Evolutionary conservation across 2,888 invertebrate genomes (phyloP), one percentile per base, ranked within the genome.

Genomic region (Megaustenia siamemsis): DNA sequence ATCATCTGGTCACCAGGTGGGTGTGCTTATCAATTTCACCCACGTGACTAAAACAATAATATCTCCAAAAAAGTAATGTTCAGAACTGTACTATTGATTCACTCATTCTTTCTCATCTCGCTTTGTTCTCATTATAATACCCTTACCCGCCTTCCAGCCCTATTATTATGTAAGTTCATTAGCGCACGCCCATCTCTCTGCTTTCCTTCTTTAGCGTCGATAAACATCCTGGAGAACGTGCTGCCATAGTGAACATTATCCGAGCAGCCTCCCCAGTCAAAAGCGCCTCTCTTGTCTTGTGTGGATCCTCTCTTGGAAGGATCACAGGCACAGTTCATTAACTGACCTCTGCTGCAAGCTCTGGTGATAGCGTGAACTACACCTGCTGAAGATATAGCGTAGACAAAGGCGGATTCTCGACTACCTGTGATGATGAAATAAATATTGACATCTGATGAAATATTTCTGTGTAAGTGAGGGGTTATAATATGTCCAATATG

Each of bases 81-180:
- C n/a, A n/a, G n/a, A n/a, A n/a, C n/a, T n/a, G n/a, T n/a, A n/a
- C n/a, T n/a, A n/a, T n/a, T n/a, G n/a, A n/a, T n/a, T n/a, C n/a
- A n/a, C n/a, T n/a, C n/a, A n/a, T n/a, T n/a, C n/a, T n/a, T n/a
- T n/a, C n/a, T n/a, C n/a, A n/a, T n/a, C n/a, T n/a, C n/a, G n/a
- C n/a, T 45, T 12, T 10, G 12, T 45, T 10, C 12, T 45, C 45
- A 45, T 45, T 12, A 45, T 45, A 45, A 6, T 10, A 15, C 12
- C 49, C 85, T 95, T 95, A 98, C 98, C 96, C 98, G 95, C 93
- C 99, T 95, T 12, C 99, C 99, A 73, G 98, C 99, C 94, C 99
- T 98, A 94, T 99, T 99, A 95, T 99, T 99, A 94, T 99, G 98
- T 80, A 99, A 95, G 92, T 99, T 99, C 98, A 99, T 99, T 88